phyloP scores from a whole-genome alignment of 2,888 invertebrate species.

The Mythimna albipuncta region DNA sequence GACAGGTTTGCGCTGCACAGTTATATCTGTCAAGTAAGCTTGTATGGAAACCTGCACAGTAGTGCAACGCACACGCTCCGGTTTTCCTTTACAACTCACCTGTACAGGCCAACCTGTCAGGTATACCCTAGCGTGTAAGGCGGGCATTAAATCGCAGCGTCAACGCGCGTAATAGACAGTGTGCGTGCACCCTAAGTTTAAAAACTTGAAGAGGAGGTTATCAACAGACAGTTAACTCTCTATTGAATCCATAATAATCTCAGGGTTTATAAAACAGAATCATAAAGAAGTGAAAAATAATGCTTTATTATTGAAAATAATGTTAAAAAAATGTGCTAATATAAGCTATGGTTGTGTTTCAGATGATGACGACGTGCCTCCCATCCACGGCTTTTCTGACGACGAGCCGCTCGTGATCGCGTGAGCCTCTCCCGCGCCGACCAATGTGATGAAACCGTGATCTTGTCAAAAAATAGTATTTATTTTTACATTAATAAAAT shows the following conservation, averaged over 20 bases:
- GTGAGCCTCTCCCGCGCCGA: conserved; percentile 80
- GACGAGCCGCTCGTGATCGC: conserved; percentile 98
- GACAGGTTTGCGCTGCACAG: too few species aligned
- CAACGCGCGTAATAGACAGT: too few species aligned
- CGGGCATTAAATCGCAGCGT: too few species aligned
- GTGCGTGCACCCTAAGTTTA: too few species aligned
- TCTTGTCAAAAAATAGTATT: conserved; percentile 83
- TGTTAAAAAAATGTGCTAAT: conserved; percentile 21
- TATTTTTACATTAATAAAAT: conserved; percentile 68
- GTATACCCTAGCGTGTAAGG: too few species aligned
- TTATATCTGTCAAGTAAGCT: too few species aligned
- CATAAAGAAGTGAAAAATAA: conserved; percentile 6
- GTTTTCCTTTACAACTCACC: too few species aligned
- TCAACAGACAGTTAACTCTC: not conserved
- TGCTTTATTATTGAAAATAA: conserved; percentile 38
- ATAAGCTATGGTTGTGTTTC: conserved; percentile 53
- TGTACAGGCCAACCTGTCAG: too few species aligned
- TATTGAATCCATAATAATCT: not conserved
- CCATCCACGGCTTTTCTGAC: conserved; percentile 97
- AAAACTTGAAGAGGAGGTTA: not conserved
- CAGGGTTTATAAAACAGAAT: not conserved
- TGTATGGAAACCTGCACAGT: too few species aligned
- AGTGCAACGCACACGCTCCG: too few species aligned
- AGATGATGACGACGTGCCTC: conserved; percentile 96
- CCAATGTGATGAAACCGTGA: conserved; percentile 77